Evolutionary conservation across 2,888 invertebrate species (phyloP), one percentile per base, ranked within the genome.

Genomic region (Abrostola triplasia): DNA sequence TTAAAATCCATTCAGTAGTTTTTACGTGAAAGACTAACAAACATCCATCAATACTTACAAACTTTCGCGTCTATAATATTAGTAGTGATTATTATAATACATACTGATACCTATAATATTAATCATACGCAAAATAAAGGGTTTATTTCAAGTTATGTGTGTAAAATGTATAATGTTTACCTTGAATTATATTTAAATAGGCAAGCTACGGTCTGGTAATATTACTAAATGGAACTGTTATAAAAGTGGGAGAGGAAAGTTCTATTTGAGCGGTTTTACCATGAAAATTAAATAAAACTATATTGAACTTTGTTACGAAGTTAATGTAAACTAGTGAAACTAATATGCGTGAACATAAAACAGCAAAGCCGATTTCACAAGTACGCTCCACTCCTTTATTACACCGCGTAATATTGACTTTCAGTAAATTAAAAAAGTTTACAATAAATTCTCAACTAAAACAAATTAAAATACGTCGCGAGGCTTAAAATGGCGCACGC

Each of bases 391-490:
- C 35, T 54, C 57, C 41, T 60, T 64, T 69, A 58, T 64, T 64
- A 41, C 42, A 13, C 50, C 9, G 13, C 40, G 48, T 44, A 42
- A 60, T 70, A 70, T 70, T 76, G 65, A 70, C 64, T 58, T 67
- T 62, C 62, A 63, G 61, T 57, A 73, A 71, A 72, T 77, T 66
- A 70, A 74, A 76, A 80, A 77, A 76, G 66, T 76, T 81, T 36
- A 54, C 70, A 61, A 60, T 70, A 71, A 73, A 74, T 77, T 70
- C 67, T 59, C 70, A 72, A 79, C 75, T 68, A 63, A 76, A 72
- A 75, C 65, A 76, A 81, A 81, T 77, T 82, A 70, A 77, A 80
- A 75, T 71, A 76, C 68, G 77, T 77, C 67, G 67, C 64, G 66
- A 54, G 61, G 77, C 70, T 73, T 59, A 73, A 71, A 78, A 67